Evolutionary conservation across 1,140 invertebrate genomes (phyloP).

Genomic region (Trichonephila inaurata): DNA sequence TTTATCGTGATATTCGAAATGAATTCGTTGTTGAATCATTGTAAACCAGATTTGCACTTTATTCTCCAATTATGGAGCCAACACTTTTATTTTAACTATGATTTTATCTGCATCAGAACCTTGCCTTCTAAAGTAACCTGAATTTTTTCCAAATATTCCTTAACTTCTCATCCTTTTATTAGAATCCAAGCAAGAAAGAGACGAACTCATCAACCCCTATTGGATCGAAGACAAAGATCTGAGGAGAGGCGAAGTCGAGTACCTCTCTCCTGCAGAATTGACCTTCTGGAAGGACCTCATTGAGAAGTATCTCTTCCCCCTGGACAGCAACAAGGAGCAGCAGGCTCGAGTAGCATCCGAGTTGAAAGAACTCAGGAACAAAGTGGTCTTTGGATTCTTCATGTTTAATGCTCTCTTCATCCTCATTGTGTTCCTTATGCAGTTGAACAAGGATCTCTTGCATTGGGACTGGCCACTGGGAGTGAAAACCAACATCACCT

Average conservation of each 20-base stretch:
- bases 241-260: slow-evolving; percentile 94
- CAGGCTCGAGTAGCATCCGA: slow-evolving; percentile 78
- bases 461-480: slow-evolving; percentile 79
- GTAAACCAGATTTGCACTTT: no score
- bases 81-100: no score
- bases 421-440: slow-evolving; percentile 79
- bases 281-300: slow-evolving; percentile 97
- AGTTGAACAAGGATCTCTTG: slow-evolving; percentile 80
- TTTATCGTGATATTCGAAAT: no score
- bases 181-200: slow-evolving; percentile 83
- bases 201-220: slow-evolving; percentile 93
- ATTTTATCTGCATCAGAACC: no score
- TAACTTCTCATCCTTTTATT: background rate
- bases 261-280: slow-evolving; percentile 89
- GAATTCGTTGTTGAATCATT: no score
- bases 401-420: slow-evolving; percentile 79
- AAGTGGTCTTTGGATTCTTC: slow-evolving; percentile 79
- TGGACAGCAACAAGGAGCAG: slow-evolving; percentile 79
- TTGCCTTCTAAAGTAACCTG: no score
- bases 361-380: slow-evolving; percentile 79
- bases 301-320: slow-evolving; percentile 79
- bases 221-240: slow-evolving; percentile 96
- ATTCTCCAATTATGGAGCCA: no score
- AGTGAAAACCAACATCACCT: slow-evolving; percentile 78
- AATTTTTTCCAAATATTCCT: no score